A percentile compares a stretch with the other conserved stretches of the same genome.
Evolutionary conservation across 1,140 invertebrate genomes (phyloP).

Genomic region (Caerostris extrusa): DNA sequence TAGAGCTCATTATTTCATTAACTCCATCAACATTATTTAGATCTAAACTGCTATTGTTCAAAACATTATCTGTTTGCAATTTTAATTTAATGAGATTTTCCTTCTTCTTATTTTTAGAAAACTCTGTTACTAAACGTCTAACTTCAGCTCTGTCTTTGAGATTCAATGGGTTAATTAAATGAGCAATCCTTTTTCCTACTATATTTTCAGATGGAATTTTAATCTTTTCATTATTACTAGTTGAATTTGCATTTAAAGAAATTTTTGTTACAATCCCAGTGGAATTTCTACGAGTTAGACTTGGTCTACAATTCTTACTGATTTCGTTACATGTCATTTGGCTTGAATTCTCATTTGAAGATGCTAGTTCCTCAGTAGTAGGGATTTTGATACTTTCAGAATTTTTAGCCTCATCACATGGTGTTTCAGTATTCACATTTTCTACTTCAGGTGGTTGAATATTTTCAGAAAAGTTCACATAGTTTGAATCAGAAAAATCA

Average conservation of each 20-base stretch:
- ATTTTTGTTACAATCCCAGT: too few species aligned
- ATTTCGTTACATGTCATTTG: too few species aligned
- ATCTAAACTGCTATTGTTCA: not conserved
- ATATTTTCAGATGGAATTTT: conserved; percentile 16
- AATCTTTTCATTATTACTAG: conserved; percentile 6
- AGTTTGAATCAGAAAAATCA: not conserved
- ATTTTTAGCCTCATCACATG: not conserved
- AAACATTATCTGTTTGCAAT: conserved; percentile 6
- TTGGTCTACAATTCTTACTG: too few species aligned
- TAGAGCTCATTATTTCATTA: not conserved
- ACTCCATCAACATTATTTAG: not conserved
- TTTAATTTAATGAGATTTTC: conserved; percentile 50
- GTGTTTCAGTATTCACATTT: not conserved
- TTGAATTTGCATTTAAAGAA: not conserved
- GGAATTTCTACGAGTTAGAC: too few species aligned
- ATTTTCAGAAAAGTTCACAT: not conserved
- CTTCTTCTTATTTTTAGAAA: conserved; percentile 60
- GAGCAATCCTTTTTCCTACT: conserved; percentile 37
- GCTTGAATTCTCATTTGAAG: not conserved
- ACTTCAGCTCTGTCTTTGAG: conserved; percentile 51
- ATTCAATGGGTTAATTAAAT: conserved; percentile 56
- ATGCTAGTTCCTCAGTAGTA: not conserved
- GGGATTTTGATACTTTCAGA: not conserved
- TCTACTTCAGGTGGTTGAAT: not conserved
- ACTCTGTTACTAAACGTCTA: conserved; percentile 20